A percentile compares a stretch with the other conserved stretches of the same genome.
These are phyloP conservation scores for Gadus macrocephalus DNA, from an alignment of 2,113 vertebrate genomes.

Conservation along the genomic window DNA sequence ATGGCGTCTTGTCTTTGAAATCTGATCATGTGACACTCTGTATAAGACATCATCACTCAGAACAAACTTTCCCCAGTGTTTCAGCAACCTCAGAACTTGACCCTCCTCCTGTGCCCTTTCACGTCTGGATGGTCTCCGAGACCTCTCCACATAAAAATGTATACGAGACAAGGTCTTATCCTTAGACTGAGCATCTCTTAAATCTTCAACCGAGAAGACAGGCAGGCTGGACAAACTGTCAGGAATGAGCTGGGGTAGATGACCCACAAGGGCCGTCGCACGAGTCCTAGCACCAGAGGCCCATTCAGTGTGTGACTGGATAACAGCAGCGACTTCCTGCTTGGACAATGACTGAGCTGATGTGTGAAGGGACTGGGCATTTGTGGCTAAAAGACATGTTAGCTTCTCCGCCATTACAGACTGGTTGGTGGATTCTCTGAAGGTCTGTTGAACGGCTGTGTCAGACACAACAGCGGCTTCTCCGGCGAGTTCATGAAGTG, in stretches of 20 bases:
- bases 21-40: neutral
- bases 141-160: conserved; percentile 5
- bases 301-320: conserved; percentile 3
- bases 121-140: conserved; percentile 13
- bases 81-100: conserved; percentile 8
- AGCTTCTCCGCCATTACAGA: too few species aligned
- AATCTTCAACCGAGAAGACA: conserved; percentile 1
- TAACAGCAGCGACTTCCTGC: conserved; percentile 9
- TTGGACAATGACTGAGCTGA: neutral
- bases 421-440: neutral
- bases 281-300: neutral
- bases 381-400: too few species aligned
- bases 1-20: neutral
- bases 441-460: neutral
- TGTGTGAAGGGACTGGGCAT: too few species aligned
- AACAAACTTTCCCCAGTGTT: neutral
- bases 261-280: neutral
- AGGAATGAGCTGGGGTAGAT: conserved; percentile 16
- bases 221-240: neutral
- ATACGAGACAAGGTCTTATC: conserved; percentile 22
- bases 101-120: conserved; percentile 2
- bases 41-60: neutral
- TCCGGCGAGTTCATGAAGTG: neutral
- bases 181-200: conserved; percentile 11
- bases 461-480: neutral